These are phyloP conservation scores for Drosophila aldrichi DNA, from an alignment of 2,888 invertebrate species.

Conservation along the genomic window DNA sequence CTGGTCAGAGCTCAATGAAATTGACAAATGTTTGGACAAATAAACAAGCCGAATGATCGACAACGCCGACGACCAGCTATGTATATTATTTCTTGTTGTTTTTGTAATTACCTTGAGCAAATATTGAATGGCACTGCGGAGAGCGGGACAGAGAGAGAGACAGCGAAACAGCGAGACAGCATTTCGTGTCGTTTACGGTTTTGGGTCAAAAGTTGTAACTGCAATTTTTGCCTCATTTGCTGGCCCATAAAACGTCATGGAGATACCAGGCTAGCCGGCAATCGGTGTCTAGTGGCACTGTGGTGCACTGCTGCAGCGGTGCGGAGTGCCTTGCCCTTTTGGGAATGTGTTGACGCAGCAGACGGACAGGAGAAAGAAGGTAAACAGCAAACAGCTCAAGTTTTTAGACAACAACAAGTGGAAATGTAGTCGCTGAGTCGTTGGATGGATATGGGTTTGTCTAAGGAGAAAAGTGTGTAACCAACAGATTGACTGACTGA, in stretches of 20 bases:
- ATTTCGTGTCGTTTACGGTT: conserved; percentile 60
- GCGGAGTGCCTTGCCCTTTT: conserved; percentile 75
- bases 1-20: conserved; percentile 79
- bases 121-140: conserved; percentile 46
- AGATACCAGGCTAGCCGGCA: conserved; percentile 18
- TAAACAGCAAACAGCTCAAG: conserved; percentile 67
- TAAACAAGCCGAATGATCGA: conserved; percentile 71
- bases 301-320: conserved; percentile 11
- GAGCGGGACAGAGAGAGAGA: neutral
- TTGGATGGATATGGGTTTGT: conserved; percentile 44
- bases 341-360: conserved; percentile 65
- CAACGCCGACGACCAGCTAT: conserved; percentile 23
- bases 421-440: conserved; percentile 56
- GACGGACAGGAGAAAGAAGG: conserved; percentile 54
- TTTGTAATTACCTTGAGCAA: conserved; percentile 75
- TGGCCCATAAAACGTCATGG: conserved; percentile 42
- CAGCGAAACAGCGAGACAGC: conserved; percentile 15
- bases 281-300: conserved; percentile 8
- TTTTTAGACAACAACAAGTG: conserved; percentile 68
- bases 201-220: conserved; percentile 72
- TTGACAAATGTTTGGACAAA: conserved; percentile 80
- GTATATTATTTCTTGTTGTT: conserved; percentile 48
- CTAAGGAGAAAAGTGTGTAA: conserved; percentile 69
- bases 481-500: conserved; percentile 71
- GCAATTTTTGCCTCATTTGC: conserved; percentile 72